Evolutionary conservation across 2,888 invertebrate genomes (phyloP).

Genomic region (Hypselothyrea guttata): DNA sequence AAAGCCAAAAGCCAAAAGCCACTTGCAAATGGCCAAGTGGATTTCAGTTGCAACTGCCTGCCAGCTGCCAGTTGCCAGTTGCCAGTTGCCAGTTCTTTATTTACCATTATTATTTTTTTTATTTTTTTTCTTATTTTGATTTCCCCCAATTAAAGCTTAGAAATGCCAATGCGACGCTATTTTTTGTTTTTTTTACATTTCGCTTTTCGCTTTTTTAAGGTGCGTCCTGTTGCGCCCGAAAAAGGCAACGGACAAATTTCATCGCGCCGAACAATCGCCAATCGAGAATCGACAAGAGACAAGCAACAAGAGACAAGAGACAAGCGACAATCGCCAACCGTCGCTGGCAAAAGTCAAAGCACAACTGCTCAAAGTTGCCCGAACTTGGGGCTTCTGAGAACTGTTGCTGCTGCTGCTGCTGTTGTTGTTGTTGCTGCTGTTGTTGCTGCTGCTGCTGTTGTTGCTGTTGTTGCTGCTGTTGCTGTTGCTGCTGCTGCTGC

Average conservation of each 20-base stretch:
- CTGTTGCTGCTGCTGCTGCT: conserved; percentile 20
- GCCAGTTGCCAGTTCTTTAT: conserved; percentile 11
- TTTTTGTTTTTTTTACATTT: conserved; percentile 9
- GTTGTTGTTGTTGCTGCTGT: conserved; percentile 11
- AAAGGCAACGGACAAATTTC: conserved; percentile 48
- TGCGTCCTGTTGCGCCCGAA: conserved; percentile 71
- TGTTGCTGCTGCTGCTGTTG: conserved; percentile 6
- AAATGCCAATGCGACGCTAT: conserved; percentile 34
- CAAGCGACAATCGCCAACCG: conserved; percentile 35
- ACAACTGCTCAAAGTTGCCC: conserved; percentile 54
- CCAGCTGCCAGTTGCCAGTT: conserved; percentile 11
- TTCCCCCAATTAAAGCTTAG: conserved; percentile 62
- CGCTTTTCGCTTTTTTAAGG: conserved; percentile 53
- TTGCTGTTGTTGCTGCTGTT: background rate
- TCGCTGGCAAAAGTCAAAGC: conserved; percentile 65
- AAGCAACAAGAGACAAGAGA: conserved; percentile 22
- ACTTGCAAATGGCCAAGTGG: conserved; percentile 38
- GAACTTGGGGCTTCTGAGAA: conserved; percentile 44
- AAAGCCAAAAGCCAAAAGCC: conserved; percentile 21
- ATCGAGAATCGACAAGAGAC: conserved; percentile 22
- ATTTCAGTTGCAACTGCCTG: conserved; percentile 28
- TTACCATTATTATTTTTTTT: conserved; percentile 6
- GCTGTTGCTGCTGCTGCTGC: conserved; percentile 7
- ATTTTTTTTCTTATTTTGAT: conserved; percentile 7
- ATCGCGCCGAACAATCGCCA: conserved; percentile 31